Base-by-base conservation (phyloP, 2,113 vertebrate genomes). In the western clawed frog (Xenopus tropicalis) region DNA sequence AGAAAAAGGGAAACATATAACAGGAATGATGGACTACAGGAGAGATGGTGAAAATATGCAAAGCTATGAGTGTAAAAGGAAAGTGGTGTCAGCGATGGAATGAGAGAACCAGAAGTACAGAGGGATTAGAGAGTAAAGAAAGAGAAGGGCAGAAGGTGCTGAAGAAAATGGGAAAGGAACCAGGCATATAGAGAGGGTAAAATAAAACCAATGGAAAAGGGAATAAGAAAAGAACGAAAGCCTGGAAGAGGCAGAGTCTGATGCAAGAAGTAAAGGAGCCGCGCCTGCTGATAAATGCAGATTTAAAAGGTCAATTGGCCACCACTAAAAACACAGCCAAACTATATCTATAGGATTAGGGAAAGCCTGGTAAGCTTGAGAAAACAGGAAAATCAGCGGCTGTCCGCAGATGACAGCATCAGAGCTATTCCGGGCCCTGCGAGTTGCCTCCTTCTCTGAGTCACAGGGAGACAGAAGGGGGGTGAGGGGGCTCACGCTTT, bases 391-490 rank as follows among this genome's bases (percentile, higher is more conserved):
- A 76, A 76, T 69, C 73, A 69, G 73, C 66, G 73, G 73, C 73
- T 76, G 73, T 69, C 73, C 73, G 69, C 73, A 76, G 66, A 76
- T 76, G 73, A 76, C 73, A 76, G 73, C 73, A 76, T 76, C 73
- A 63, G 66, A 76, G 73, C 73, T 76, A 76, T 76, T 76, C 73
- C 73, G 73, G 73, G 73, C 73, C 73, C 59, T 69, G 66, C 73
- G 61, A 46, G 73, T 76, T 76, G 73, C 73, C 73, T 76, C 73
- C 73, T 76, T 76, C 73, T 76, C 73, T 76, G 73, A 76, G 73
- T 76, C 73, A 76, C 44, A 62, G 58, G 68, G 73, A 76, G 64
- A 66, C 64, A 61, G 48, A 64, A 58, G 73, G 66, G 66, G 73
- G 66, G 66, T 62, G 66, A 63, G 66, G 66, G 63, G 73, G 66